Conservation (phyloP, 2,888 invertebrate species). For the Nezara viridula region DNA sequence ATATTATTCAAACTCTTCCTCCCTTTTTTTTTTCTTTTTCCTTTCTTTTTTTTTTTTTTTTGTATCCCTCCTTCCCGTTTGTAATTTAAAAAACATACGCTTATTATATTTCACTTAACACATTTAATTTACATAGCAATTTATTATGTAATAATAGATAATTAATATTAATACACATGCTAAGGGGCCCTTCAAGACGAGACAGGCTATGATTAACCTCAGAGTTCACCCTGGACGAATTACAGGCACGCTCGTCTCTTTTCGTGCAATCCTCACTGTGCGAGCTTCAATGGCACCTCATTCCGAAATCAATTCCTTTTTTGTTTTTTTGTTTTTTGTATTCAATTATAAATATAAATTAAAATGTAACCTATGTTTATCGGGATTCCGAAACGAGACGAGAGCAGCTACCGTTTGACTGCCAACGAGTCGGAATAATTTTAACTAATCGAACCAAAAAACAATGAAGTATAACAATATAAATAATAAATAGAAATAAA, state of each 20-base stretch:
- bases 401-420: neutral
- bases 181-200: conserved; percentile 12
- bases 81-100: conserved; percentile 41
- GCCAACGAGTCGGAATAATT: neutral
- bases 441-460: neutral
- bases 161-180: conserved; percentile 48
- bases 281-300: conserved; percentile 28
- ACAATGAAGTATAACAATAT: too few species aligned
- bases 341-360: neutral
- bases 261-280: neutral
- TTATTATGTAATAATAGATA: conserved; percentile 48
- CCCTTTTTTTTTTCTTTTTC: too few species aligned
- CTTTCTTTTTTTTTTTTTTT: neutral
- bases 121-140: conserved; percentile 48
- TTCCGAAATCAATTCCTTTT: neutral
- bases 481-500: too few species aligned
- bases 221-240: neutral
- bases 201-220: conserved; percentile 16
- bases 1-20: conserved; percentile 12
- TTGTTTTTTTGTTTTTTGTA: neutral
- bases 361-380: neutral
- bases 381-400: neutral
- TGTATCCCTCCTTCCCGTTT: neutral
- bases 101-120: conserved; percentile 51
- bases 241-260: conserved; percentile 28